Evolutionary conservation across 2,888 invertebrate species (phyloP), one percentile per base, ranked within the genome.

Genomic region (Xestia xanthographa): DNA sequence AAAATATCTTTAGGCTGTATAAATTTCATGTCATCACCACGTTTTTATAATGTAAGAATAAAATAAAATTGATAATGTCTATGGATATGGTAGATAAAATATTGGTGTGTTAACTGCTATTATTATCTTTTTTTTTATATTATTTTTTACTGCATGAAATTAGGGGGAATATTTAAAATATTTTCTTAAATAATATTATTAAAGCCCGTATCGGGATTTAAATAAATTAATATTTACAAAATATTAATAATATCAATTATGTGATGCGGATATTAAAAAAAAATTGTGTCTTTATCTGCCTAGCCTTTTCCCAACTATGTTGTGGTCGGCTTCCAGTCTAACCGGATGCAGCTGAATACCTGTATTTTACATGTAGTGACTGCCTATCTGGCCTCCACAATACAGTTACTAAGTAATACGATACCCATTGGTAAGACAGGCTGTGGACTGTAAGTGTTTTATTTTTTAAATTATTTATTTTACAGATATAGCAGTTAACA

Each of bases 1-100:
- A 74, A 62, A 53, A 4, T 70, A 56, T 63, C 4, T 48, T 69
- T 86, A 83, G 75, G 60, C 76, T 86, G 78, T 86, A 83, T 77
- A 82, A 82, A 83, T 72, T 34, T 79, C 60, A 80, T 66, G 76
- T 81, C 83, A 69, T 77, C 78, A 79, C 26, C 78, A 68, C n/a
- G 29, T 73, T 74, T 72, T 72, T 67, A 56, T 72, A 65, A 45
- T 66, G 11, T 75, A 66, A 82, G 67, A 80, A 43, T 72, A 63
- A 75, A 73, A 66, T 72, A 56, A 68, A 80, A 66, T 38, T 41
- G 80, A 71, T 68, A 67, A 72, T 72, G 48, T 83, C 66, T 83
- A 79, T 77, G 83, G 58, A 60, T 82, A 77, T 77, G 75, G 62
- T 77, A 72, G 56, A 72, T 78, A 67, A 45, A 66, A 53, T 58